These are phyloP conservation scores for Podocnemis expansa DNA, from an alignment of 2,113 vertebrate genomes.

Conservation along the genomic window DNA sequence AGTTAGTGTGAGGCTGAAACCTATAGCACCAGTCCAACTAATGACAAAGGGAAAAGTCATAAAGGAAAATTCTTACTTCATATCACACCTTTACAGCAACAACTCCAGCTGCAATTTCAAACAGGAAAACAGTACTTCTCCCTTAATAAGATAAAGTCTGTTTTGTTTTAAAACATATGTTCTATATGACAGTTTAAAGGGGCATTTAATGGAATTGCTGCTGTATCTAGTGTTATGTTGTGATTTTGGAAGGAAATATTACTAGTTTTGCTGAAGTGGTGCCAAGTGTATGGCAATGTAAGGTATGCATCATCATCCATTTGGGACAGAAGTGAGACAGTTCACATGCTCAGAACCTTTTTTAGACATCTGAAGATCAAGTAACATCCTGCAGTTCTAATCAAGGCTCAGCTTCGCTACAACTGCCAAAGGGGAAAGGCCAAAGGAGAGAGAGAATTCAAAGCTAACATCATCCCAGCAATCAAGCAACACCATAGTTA, in stretches of 20 bases:
- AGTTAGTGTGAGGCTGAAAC: not conserved
- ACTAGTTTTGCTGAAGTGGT: conserved; percentile 43
- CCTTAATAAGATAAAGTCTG: conserved; percentile 51
- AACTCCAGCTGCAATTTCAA: conserved; percentile 52
- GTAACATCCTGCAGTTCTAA: conserved; percentile 71
- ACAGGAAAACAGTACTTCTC: conserved; percentile 23
- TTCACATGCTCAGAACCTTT: conserved; percentile 63
- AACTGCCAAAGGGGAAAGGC: conserved; percentile 70
- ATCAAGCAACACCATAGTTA: conserved; percentile 50
- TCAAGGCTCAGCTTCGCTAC: conserved; percentile 61
- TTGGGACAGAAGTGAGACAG: conserved; percentile 42
- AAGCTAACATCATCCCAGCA: conserved; percentile 61
- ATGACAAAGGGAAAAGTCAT: conserved; percentile 52
- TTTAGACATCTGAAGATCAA: conserved; percentile 68
- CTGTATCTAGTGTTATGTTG: conserved; percentile 23
- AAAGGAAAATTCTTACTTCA: conserved; percentile 60
- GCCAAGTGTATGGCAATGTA: conserved; percentile 44
- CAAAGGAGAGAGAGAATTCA: conserved; percentile 71
- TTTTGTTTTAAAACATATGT: conserved; percentile 42
- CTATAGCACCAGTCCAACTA: conserved; percentile 35
- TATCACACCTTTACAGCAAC: conserved; percentile 61
- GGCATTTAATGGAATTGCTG: conserved; percentile 44
- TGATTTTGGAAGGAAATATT: conserved; percentile 34
- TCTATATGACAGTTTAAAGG: conserved; percentile 45
- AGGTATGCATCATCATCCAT: conserved; percentile 18